phyloP scores from a whole-genome alignment of 2,888 invertebrate genomes.

The Leucania comma region DNA sequence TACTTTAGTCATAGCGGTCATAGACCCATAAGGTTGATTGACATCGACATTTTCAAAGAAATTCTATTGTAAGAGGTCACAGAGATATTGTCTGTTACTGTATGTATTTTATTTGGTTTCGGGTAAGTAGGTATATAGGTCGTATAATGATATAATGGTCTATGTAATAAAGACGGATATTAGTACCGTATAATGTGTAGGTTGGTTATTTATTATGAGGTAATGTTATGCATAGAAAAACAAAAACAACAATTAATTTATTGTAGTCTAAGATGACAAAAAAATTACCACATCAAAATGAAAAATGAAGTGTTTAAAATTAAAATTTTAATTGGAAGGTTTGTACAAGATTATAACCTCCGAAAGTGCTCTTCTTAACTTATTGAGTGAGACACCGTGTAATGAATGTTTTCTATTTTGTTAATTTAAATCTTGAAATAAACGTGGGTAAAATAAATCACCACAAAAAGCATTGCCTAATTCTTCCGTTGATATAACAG shows the following conservation, averaged over 20 bases:
- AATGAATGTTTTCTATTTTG: not conserved
- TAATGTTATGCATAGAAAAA: conserved; percentile 1
- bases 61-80: conserved; percentile 65
- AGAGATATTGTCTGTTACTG: conserved; percentile 46
- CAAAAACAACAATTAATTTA: too few species aligned
- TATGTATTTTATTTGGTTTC: conserved; percentile 20
- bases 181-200: conserved; percentile 26
- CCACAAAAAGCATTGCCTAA: not conserved
- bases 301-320: too few species aligned
- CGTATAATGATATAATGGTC: conserved; percentile 52
- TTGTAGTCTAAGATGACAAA: too few species aligned
- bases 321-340: too few species aligned
- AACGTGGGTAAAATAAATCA: not conserved
- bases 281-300: too few species aligned
- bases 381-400: too few species aligned
- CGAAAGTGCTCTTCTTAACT: too few species aligned
- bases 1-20: conserved; percentile 25
- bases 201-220: conserved; percentile 1
- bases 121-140: conserved; percentile 56
- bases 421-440: not conserved
- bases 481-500: not conserved
- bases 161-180: conserved; percentile 43
- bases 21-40: conserved; percentile 62
- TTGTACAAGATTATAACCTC: too few species aligned
- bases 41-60: conserved; percentile 68